A percentile compares a stretch with the other conserved stretches of the same genome.
Evolutionary conservation across 2,797 vertebrate species (phyloP).

Genomic region (Selene dorsalis): DNA sequence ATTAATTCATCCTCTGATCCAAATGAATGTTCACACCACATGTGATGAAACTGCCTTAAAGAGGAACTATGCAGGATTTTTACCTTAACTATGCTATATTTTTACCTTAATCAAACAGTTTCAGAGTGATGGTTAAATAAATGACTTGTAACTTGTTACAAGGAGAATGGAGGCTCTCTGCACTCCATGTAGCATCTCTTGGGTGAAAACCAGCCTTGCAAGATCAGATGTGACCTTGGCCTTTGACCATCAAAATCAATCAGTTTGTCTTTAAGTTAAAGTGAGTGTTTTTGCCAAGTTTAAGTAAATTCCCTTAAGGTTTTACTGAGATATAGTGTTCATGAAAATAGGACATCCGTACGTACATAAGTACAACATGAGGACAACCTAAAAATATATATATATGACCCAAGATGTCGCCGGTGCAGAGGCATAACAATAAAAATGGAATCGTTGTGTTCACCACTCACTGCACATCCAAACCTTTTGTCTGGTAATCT

Average conservation of each 20-base stretch:
- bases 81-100: too few species aligned
- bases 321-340: not conserved
- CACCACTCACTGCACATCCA: constrained; percentile 31
- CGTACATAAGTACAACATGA: not conserved
- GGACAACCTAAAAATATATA: not conserved
- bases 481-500: constrained; percentile 60
- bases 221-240: too few species aligned
- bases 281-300: not conserved
- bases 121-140: too few species aligned
- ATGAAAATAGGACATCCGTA: not conserved
- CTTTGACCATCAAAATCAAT: not conserved
- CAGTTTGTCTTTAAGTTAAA: not conserved
- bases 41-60: too few species aligned
- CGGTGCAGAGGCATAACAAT: not conserved
- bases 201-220: too few species aligned
- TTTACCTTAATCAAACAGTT: too few species aligned
- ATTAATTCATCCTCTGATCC: too few species aligned
- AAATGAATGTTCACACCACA: too few species aligned
- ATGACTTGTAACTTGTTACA: too few species aligned
- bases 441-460: constrained; percentile 28
- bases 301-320: not conserved
- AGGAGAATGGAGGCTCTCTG: too few species aligned
- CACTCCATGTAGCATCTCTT: too few species aligned
- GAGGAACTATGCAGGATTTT: too few species aligned
- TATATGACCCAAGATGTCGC: not conserved